Conservation (phyloP, 2,113 vertebrate species). For the Larimichthys crocea region DNA sequence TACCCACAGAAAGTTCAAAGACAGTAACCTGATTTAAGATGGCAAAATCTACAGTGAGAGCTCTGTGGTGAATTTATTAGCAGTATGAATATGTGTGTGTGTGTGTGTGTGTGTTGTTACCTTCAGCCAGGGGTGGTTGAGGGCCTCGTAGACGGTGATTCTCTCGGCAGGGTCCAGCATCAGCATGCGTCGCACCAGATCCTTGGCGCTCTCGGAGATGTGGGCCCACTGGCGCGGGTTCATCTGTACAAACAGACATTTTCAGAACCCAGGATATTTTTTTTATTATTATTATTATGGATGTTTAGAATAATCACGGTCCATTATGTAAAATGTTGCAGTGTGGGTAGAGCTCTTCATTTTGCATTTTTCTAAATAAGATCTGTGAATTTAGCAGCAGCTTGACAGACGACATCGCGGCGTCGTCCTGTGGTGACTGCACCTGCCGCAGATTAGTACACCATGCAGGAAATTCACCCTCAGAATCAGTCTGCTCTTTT, state of each 20-base stretch:
- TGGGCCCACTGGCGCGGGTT: constrained; percentile 98
- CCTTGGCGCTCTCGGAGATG: constrained; percentile 99
- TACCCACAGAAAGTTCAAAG: background rate
- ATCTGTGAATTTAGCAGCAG: constrained; percentile 6
- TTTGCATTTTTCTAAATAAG: background rate
- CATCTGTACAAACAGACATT: constrained; percentile 84
- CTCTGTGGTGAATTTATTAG: background rate
- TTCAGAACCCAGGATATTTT: background rate
- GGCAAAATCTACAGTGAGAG: background rate
- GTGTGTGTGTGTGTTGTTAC: constrained; percentile 66
- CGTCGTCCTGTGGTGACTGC: constrained; percentile 1
- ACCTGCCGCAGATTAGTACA: constrained; percentile 33
- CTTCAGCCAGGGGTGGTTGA: constrained; percentile 99
- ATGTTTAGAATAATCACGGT: background rate
- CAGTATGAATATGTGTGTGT: background rate
- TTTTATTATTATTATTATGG: background rate
- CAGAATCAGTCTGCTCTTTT: no score
- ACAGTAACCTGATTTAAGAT: background rate
- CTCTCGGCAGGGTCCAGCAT: constrained; percentile 99
- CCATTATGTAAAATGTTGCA: background rate
- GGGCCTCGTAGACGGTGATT: constrained; percentile 98
- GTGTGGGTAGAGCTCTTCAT: background rate
- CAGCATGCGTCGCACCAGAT: constrained; percentile 98
- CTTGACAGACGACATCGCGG: background rate
- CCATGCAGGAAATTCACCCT: constrained; percentile 35